A percentile compares a stretch with the other conserved stretches of the same genome.
These are phyloP conservation scores for Oncorhynchus kisutch DNA, from an alignment of 2,113 vertebrate species.

Conservation along the genomic window DNA sequence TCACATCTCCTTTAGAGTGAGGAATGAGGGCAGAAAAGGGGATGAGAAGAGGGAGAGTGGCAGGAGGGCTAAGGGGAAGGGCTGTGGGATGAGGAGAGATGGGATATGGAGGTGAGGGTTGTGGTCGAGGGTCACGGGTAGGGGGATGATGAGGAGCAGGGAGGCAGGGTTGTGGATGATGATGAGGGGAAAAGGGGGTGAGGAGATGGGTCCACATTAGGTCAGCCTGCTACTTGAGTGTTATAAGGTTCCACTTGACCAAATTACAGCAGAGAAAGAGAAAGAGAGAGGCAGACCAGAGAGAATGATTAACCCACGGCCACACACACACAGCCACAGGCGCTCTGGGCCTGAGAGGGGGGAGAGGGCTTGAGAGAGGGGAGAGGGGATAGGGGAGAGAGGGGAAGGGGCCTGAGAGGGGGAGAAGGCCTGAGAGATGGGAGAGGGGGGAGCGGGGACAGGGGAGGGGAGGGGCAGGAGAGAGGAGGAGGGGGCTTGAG, in stretches of 20 bases:
- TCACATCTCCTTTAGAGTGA: not conserved
- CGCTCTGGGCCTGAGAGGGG: too few species aligned
- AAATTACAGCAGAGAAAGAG: conserved; percentile 19
- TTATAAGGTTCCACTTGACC: conserved; percentile 39
- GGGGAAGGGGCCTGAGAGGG: too few species aligned
- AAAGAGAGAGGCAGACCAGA: not conserved
- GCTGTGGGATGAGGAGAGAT: not conserved
- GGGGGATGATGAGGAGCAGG: not conserved
- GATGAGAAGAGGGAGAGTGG: not conserved
- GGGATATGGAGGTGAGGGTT: not conserved
- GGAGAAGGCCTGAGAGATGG: not conserved
- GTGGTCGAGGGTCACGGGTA: too few species aligned
- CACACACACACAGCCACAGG: conserved; percentile 6
- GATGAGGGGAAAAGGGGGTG: not conserved
- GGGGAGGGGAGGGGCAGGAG: too few species aligned
- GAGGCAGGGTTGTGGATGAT: not conserved
- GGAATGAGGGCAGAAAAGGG: not conserved
- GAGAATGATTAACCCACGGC: conserved; percentile 16
- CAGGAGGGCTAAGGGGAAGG: not conserved
- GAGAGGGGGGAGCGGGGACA: not conserved
- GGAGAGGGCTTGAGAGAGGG: not conserved
- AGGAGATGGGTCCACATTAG: not conserved
- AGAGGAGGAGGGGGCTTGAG: too few species aligned
- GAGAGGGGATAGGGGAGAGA: not conserved
- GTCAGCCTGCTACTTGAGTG: conserved; percentile 27